These are phyloP conservation scores for Holothuria leucospilota DNA, from an alignment of 53 echinoderm and acorn worm genomes.

Conservation along the genomic window DNA sequence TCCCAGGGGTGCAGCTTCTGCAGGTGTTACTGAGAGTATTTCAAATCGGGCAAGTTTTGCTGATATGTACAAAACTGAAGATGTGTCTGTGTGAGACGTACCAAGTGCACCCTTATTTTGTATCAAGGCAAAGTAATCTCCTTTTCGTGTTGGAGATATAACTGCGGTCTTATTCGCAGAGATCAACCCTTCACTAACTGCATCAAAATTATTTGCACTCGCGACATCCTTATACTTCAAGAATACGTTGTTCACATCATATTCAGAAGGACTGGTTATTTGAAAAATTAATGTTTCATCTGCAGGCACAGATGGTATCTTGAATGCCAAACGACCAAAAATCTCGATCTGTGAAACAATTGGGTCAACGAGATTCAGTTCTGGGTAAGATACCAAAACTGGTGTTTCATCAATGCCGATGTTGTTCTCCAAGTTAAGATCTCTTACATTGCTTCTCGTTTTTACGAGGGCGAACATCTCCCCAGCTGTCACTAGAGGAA, in stretches of 20 bases:
- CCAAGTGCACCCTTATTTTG: constrained; percentile 30
- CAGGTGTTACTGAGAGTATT: neutral
- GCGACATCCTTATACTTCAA: constrained; percentile 13
- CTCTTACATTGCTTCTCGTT: constrained; percentile 34
- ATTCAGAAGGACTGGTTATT: constrained; percentile 4
- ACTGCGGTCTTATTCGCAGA: constrained; percentile 24
- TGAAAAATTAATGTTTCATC: constrained; percentile 12
- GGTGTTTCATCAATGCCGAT: neutral
- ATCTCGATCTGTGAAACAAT: neutral
- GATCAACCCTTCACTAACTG: constrained; percentile 1
- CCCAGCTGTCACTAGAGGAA: neutral
- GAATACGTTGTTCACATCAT: constrained; percentile 33
- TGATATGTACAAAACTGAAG: neutral
- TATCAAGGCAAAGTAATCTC: constrained; percentile 17
- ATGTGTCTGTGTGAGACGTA: neutral
- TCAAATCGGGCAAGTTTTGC: constrained; percentile 31
- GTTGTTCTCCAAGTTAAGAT: constrained; percentile 17
- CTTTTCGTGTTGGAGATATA: constrained; percentile 8
- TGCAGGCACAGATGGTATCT: constrained; percentile 19
- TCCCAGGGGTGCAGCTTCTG: constrained; percentile 19
- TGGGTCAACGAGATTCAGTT: neutral
- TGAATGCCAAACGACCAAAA: neutral
- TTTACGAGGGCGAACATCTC: constrained; percentile 15
- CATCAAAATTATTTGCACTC: constrained; percentile 8
- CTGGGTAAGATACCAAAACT: neutral